Base-by-base conservation (phyloP, 2,113 vertebrate genomes). In the Melanotaenia duboulayi region DNA sequence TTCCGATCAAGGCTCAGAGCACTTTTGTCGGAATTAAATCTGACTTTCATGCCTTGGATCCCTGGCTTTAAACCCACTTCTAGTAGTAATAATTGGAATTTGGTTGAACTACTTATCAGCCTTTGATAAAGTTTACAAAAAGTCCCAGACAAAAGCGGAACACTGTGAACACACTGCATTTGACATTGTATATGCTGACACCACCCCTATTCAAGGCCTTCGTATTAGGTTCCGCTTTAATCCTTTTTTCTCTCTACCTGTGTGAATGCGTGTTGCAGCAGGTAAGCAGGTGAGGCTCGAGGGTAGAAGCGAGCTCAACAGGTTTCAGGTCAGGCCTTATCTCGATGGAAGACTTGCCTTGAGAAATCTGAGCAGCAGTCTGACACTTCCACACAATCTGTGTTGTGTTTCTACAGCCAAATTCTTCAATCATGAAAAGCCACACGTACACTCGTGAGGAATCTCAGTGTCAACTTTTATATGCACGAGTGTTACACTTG, bases 271-370 rank as follows among this genome's bases (percentile, higher is more conserved):
- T 87, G 90, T 85, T 16, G n/a, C 35, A 32, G 84, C 89, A 90
- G 87, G 92, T 88, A 65, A 63, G 74, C 65, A 85, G 83, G 82
- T 77, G 81, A 84, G 76, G 82, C 92, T 82, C 1, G 57, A 76
- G 89, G 90, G 90, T 87, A 79, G 77, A 74, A 92, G 87, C 88
- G 42, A 82, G 87, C 87, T 80, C 62, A 83, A 91, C 91, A 66
- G 87, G 89, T 93, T 93, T 88, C 22, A 58, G 78, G 64, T 68
- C 17, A 4, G 11, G 83, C 74, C 77, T 90, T 84, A 89, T 90
- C 89, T 87, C 62, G 42, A 78, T 83, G 70, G 81, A 84, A 84
- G 89, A 66, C 76, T 60, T 66, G 81, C 84, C 86, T 81, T 60
- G 54, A 88, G 87, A 89, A 90, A 91, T 87, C 64, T 55, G 51